These are phyloP conservation scores for Scopus umbretta DNA, from an alignment of 2,113 vertebrate genomes.

Conservation along the genomic window DNA sequence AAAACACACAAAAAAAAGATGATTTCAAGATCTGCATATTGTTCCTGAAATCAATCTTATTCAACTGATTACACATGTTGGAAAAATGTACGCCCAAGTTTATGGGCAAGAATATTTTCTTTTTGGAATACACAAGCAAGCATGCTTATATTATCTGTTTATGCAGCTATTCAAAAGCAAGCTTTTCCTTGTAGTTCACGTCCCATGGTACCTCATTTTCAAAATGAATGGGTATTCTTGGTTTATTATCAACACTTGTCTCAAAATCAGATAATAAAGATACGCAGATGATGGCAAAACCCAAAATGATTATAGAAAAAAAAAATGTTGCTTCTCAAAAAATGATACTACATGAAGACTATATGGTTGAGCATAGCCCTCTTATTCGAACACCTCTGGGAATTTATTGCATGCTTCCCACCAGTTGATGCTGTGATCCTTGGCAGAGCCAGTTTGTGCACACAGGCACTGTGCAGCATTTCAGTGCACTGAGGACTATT, in stretches of 20 bases:
- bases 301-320: not conserved
- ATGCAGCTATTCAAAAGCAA: not conserved
- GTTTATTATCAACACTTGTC: not conserved
- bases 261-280: not conserved
- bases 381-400: not conserved
- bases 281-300: not conserved
- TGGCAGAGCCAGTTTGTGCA: not conserved
- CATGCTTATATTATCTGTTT: not conserved
- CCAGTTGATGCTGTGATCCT: not conserved
- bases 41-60: not conserved
- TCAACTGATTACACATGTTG: not conserved
- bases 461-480: not conserved
- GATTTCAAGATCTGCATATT: not conserved
- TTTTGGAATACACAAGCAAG: not conserved
- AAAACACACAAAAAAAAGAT: not conserved
- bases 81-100: not conserved
- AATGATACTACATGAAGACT: not conserved
- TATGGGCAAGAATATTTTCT: not conserved
- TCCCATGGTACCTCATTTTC: not conserved
- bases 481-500: not conserved
- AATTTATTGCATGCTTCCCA: not conserved
- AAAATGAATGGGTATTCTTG: not conserved
- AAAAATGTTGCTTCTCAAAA: not conserved
- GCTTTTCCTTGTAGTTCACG: not conserved
- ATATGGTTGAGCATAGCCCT: not conserved